These are phyloP conservation scores for Hoplodrina ambigua DNA, from an alignment of 2,888 invertebrate species.

Conservation along the genomic window DNA sequence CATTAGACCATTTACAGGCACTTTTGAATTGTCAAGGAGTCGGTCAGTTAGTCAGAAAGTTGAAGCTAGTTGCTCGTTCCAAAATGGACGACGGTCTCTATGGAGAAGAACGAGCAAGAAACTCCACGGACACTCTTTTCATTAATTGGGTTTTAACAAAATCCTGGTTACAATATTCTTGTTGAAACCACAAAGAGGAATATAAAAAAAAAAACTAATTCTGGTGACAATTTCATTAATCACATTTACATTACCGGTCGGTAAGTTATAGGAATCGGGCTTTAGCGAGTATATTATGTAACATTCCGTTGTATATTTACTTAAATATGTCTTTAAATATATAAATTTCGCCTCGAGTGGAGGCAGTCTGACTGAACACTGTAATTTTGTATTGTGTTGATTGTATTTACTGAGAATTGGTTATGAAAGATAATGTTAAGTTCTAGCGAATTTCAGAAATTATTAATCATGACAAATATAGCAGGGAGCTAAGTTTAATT, in stretches of 20 bases:
- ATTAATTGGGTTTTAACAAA: too few species aligned
- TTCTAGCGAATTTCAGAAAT: conserved; percentile 30
- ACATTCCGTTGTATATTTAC: conserved; percentile 44
- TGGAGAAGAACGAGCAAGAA: too few species aligned
- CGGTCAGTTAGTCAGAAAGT: too few species aligned
- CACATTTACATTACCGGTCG: background rate
- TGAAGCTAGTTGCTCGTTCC: too few species aligned
- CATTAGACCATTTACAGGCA: too few species aligned
- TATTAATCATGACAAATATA: conserved; percentile 35
- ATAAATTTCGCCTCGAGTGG: conserved; percentile 31
- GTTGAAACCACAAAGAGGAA: too few species aligned
- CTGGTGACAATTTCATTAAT: too few species aligned
- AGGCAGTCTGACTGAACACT: conserved; percentile 55
- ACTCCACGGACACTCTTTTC: too few species aligned
- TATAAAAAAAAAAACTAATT: background rate
- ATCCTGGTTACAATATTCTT: too few species aligned
- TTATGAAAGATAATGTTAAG: conserved; percentile 38
- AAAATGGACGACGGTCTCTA: too few species aligned
- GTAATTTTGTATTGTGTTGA: conserved; percentile 39
- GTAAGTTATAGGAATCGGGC: conserved; percentile 6
- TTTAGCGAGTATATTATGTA: conserved; percentile 21
- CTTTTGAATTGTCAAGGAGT: too few species aligned
- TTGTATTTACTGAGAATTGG: conserved; percentile 56
- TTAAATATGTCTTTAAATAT: conserved; percentile 17
- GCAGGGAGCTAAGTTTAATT: conserved; percentile 9